phyloP scores from a whole-genome alignment of 2,797 vertebrate species.

The Halcyon leucocephala region DNA sequence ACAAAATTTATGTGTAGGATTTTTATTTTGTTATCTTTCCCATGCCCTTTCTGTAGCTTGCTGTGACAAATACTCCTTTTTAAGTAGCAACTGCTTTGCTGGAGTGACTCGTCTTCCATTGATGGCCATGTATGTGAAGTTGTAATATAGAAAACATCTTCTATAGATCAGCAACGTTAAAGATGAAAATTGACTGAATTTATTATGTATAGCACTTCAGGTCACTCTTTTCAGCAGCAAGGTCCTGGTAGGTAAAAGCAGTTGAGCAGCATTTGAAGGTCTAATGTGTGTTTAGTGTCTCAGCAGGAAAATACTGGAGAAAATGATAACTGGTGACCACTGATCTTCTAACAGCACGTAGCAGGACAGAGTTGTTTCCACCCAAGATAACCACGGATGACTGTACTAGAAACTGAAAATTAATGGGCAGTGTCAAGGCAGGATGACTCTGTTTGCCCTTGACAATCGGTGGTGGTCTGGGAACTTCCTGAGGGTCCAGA shows the following conservation, averaged over 20 bases:
- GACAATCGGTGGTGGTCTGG: not conserved
- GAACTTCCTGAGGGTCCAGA: constrained; percentile 3
- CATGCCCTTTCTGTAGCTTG: not conserved
- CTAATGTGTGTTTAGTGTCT: not conserved
- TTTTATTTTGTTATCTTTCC: not conserved
- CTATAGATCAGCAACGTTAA: not conserved
- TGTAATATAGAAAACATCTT: not conserved
- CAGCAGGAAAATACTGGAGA: not conserved
- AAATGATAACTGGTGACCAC: not conserved
- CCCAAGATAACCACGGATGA: not conserved
- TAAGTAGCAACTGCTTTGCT: not conserved
- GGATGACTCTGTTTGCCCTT: constrained; percentile 8
- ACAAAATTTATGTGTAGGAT: not conserved
- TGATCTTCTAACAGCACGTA: fast-evolving
- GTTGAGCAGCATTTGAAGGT: not conserved
- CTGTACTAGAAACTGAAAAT: not conserved
- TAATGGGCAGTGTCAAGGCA: not conserved
- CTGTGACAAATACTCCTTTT: not conserved
- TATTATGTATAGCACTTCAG: not conserved
- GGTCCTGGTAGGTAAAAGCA: not conserved
- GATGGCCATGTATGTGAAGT: not conserved
- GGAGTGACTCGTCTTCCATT: not conserved
- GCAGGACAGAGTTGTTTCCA: not conserved
- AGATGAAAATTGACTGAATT: not conserved
- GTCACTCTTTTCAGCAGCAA: not conserved